A percentile compares a stretch with the other conserved stretches of the same genome.
These are phyloP conservation scores for Aphelinus certus DNA, from an alignment of 1,140 invertebrate genomes.

Conservation along the genomic window DNA sequence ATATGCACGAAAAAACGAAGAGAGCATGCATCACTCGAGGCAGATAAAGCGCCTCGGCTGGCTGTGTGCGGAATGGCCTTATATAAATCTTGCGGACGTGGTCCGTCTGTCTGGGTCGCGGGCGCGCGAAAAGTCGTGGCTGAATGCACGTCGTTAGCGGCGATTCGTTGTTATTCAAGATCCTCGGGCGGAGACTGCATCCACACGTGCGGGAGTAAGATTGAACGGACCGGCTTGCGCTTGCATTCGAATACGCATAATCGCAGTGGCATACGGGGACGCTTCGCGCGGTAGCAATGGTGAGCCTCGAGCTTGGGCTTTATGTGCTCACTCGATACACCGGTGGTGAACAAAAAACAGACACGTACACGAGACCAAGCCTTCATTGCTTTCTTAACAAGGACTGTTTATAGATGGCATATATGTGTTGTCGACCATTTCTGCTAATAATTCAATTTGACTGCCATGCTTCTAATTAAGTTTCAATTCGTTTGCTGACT, in stretches of 20 bases:
- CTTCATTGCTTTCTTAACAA: too few relatives aligned
- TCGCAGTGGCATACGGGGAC: conserved; percentile 42
- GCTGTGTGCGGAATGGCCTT: conserved; percentile 42
- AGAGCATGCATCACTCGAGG: conserved; percentile 9
- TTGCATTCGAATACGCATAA: neutral
- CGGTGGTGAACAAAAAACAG: too few relatives aligned
- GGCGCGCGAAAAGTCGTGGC: too few relatives aligned
- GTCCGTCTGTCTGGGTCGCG: conserved; percentile 51
- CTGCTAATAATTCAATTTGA: too few relatives aligned
- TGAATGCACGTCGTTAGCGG: conserved; percentile 43
- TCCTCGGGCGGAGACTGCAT: conserved; percentile 13
- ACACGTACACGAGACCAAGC: too few relatives aligned
- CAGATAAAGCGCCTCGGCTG: neutral
- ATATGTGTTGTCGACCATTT: too few relatives aligned
- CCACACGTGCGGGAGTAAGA: conserved; percentile 5
- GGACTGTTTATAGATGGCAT: too few relatives aligned
- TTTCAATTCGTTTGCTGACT: too few relatives aligned
- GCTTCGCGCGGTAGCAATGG: conserved; percentile 55
- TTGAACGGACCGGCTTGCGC: neutral
- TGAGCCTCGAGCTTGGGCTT: conserved; percentile 51
- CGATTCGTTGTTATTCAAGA: conserved; percentile 52
- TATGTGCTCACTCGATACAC: too few relatives aligned
- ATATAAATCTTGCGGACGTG: conserved; percentile 51
- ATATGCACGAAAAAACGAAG: conserved; percentile 14
- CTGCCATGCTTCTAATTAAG: too few relatives aligned